A percentile compares a stretch with the other conserved stretches of the same genome.
Conservation (phyloP, 2,113 vertebrate genomes). For the Daboia siamensis region DNA sequence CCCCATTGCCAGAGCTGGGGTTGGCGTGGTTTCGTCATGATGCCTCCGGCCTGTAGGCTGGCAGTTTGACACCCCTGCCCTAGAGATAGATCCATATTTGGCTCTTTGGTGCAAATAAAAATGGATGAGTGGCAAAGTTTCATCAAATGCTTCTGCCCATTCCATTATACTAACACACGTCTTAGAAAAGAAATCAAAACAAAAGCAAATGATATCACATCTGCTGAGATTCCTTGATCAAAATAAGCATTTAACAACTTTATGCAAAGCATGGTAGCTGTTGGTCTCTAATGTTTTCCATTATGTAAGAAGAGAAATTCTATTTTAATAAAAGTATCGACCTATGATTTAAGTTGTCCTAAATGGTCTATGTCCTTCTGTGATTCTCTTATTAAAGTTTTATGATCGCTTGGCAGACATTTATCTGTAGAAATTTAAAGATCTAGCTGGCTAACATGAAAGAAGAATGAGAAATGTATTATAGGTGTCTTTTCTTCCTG, state of each 20-base stretch:
- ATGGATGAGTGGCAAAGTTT: conserved; percentile 18
- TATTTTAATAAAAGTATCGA: conserved; percentile 7
- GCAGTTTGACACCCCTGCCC: background rate
- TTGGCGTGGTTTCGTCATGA: too few species aligned
- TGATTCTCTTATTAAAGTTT: background rate
- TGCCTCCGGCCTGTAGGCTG: too few species aligned
- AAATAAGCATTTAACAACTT: conserved; percentile 9
- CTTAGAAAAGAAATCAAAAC: conserved; percentile 38
- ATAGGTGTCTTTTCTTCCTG: background rate
- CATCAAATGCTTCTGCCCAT: conserved; percentile 39
- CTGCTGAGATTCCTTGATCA: conserved; percentile 39
- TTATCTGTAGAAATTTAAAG: background rate
- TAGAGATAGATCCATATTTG: conserved; percentile 30
- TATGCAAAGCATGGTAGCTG: background rate
- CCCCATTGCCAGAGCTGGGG: too few species aligned
- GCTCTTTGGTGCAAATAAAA: conserved; percentile 48
- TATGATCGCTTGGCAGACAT: background rate
- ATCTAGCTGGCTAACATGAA: background rate
- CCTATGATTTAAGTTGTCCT: background rate
- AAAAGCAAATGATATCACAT: conserved; percentile 31
- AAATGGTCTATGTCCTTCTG: background rate
- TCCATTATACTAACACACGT: conserved; percentile 29
- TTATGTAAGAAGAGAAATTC: conserved; percentile 22
- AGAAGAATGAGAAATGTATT: background rate
- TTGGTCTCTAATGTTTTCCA: background rate